phyloP scores from a whole-genome alignment of 2,113 vertebrate species.

The Calyptommatus sinebrachiatus region DNA sequence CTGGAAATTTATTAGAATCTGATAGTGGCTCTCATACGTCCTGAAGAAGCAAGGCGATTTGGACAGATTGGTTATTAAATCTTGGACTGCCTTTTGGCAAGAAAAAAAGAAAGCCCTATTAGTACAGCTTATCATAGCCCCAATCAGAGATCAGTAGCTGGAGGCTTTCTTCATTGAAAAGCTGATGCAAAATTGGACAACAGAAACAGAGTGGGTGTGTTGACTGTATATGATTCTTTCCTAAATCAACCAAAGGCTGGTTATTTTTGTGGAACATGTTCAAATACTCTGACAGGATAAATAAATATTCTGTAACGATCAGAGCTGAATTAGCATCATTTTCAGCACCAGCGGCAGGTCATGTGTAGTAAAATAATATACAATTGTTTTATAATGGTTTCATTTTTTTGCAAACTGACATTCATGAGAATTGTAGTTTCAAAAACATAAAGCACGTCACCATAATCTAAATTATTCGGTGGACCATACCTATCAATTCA shows the following conservation, averaged over 20 bases:
- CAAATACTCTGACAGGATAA: neutral
- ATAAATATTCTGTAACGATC: neutral
- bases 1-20: neutral
- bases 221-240: no score
- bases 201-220: accelerated
- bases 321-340: neutral
- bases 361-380: neutral
- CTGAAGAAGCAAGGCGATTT: slow-evolving; percentile 1
- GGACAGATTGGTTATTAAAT: neutral
- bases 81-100: neutral
- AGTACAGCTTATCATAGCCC: slow-evolving; percentile 13
- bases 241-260: neutral
- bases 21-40: neutral
- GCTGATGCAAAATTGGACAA: neutral
- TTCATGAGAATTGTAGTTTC: neutral
- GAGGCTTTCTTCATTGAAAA: slow-evolving; percentile 28
- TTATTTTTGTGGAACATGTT: neutral
- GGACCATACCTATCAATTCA: neutral
- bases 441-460: neutral
- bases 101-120: slow-evolving; percentile 11
- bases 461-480: neutral
- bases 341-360: neutral
- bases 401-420: neutral
- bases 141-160: slow-evolving; percentile 20
- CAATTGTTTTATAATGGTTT: neutral